Conservation (phyloP, 2,888 invertebrate species). For the Sesia apiformis region DNA sequence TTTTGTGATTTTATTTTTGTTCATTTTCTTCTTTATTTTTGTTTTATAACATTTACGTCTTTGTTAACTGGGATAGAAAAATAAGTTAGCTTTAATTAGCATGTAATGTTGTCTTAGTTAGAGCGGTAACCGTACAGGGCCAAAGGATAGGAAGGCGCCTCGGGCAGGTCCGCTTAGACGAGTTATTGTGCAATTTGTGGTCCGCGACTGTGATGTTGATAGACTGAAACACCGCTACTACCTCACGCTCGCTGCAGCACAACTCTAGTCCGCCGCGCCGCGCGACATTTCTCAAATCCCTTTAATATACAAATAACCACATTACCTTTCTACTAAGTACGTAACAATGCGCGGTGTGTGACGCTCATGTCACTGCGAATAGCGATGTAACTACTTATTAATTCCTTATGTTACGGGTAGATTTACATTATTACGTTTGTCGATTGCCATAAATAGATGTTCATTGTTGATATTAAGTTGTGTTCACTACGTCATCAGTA, state of each 20-base stretch:
- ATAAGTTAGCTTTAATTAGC: constrained; percentile 69
- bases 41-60: constrained; percentile 67
- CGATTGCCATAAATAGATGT: constrained; percentile 57
- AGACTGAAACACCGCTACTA: constrained; percentile 77
- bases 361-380: constrained; percentile 46
- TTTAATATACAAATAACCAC: neutral
- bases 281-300: constrained; percentile 12
- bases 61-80: constrained; percentile 58
- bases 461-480: constrained; percentile 54
- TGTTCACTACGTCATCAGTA: constrained; percentile 35
- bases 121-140: constrained; percentile 47
- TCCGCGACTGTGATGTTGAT: constrained; percentile 81
- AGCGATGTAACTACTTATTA: constrained; percentile 41
- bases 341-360: constrained; percentile 26
- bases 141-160: constrained; percentile 41
- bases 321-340: neutral
- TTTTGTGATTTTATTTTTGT: constrained; percentile 69
- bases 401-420: constrained; percentile 54
- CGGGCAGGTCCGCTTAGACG: constrained; percentile 47
- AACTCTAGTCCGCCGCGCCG: constrained; percentile 65
- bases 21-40: constrained; percentile 56
- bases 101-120: constrained; percentile 46
- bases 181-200: constrained; percentile 72
- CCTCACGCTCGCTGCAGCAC: constrained; percentile 69
- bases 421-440: constrained; percentile 45